phyloP scores from a whole-genome alignment of 2,888 invertebrate species.

The Plebejus argus region DNA sequence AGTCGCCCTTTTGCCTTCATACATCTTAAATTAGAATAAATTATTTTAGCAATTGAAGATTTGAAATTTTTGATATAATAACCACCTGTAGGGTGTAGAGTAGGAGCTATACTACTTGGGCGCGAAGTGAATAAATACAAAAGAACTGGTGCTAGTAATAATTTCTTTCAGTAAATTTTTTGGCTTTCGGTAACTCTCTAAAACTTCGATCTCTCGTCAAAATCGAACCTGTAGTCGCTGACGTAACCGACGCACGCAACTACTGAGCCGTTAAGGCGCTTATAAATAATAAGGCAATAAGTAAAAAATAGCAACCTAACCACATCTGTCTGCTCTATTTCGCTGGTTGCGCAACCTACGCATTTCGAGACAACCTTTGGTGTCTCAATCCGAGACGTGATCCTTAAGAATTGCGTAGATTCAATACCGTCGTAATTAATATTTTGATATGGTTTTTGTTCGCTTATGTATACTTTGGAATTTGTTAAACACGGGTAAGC shows the following conservation, averaged over 20 bases:
- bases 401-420: slow-evolving; percentile 56
- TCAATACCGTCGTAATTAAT: slow-evolving; percentile 35
- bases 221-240: slow-evolving; percentile 27
- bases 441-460: slow-evolving; percentile 19
- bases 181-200: background rate
- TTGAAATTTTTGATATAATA: too few relatives aligned
- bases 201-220: background rate
- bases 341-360: slow-evolving; percentile 53
- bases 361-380: slow-evolving; percentile 56
- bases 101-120: too few relatives aligned
- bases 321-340: slow-evolving; percentile 54
- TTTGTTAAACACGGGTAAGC: background rate
- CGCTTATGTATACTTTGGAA: background rate
- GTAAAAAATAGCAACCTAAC: slow-evolving; percentile 45
- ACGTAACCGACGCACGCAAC: slow-evolving; percentile 3
- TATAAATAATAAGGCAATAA: slow-evolving; percentile 36
- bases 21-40: too few relatives aligned
- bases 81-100: too few relatives aligned
- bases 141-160: too few relatives aligned
- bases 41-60: too few relatives aligned
- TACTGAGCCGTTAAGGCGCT: background rate
- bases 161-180: too few relatives aligned
- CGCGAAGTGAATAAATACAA: too few relatives aligned
- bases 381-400: slow-evolving; percentile 59
- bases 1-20: too few relatives aligned